Evolutionary conservation across 1,140 invertebrate genomes (phyloP).

Genomic region (Gonatopus flavifemur): DNA sequence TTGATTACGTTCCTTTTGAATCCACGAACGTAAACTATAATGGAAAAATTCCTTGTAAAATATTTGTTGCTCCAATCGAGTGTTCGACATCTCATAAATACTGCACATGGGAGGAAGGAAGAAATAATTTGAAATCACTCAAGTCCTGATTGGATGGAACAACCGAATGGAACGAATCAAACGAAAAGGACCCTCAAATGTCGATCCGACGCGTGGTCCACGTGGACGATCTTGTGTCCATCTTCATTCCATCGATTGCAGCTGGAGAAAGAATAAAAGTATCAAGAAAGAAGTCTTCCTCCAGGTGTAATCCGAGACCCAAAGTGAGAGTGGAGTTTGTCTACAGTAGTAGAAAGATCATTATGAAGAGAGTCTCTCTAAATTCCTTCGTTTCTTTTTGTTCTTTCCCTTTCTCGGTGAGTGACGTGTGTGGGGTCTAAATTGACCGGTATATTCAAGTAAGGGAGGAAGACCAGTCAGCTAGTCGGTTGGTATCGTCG

Average conservation of each 20-base stretch:
- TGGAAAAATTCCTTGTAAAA: slow-evolving; percentile 41
- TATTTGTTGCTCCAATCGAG: slow-evolving; percentile 15
- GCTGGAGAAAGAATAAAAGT: slow-evolving; percentile 9
- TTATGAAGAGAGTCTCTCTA: slow-evolving; percentile 22
- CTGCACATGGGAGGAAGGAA: neutral
- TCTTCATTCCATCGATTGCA: slow-evolving; percentile 36
- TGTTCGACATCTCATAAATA: slow-evolving; percentile 15
- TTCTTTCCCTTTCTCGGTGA: slow-evolving; percentile 29
- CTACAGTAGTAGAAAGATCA: slow-evolving; percentile 1
- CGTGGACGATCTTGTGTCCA: too few relatives aligned
- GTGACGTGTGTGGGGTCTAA: slow-evolving; percentile 32
- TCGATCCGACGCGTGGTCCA: slow-evolving; percentile 32
- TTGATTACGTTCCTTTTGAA: too few relatives aligned
- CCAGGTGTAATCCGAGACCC: slow-evolving; percentile 31
- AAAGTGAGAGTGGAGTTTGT: neutral
- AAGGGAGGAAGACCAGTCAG: slow-evolving; percentile 19
- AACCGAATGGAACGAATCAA: slow-evolving; percentile 9
- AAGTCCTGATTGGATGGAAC: slow-evolving; percentile 5
- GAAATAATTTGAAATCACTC: too few relatives aligned
- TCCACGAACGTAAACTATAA: slow-evolving; percentile 31
- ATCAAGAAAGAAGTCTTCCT: slow-evolving; percentile 3
- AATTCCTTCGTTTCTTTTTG: slow-evolving; percentile 22
- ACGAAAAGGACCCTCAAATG: neutral
- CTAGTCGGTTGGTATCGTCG: slow-evolving; percentile 26
- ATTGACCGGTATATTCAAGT: slow-evolving; percentile 38